Conservation (phyloP, 2,888 invertebrate species). For the Esperia sulphurella region DNA sequence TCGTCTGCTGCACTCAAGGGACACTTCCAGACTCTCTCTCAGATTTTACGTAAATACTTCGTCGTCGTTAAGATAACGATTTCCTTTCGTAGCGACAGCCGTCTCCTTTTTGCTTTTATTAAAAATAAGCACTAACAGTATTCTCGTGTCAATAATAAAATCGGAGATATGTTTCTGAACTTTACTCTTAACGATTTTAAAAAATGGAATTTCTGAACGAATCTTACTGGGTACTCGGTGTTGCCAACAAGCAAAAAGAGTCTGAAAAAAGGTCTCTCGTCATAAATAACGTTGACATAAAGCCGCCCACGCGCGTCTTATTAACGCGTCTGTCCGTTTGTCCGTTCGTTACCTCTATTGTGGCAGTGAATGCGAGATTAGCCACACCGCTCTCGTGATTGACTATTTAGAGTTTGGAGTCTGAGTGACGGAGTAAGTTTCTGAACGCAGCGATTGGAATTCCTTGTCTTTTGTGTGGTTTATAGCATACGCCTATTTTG, state of each 20-base stretch:
- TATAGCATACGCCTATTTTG: neutral
- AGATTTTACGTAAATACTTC: conserved; percentile 74
- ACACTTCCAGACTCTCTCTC: conserved; percentile 58
- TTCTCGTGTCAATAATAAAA: conserved; percentile 55
- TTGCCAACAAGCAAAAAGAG: conserved; percentile 48
- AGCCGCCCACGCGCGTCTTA: conserved; percentile 75
- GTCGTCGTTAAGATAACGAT: conserved; percentile 72
- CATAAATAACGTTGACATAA: conserved; percentile 77
- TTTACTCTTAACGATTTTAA: neutral
- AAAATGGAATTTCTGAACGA: conserved; percentile 6
- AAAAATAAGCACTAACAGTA: conserved; percentile 48
- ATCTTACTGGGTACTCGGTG: conserved; percentile 20
- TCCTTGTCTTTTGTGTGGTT: conserved; percentile 3
- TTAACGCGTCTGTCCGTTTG: conserved; percentile 73
- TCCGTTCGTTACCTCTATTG: conserved; percentile 77
- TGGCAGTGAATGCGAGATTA: conserved; percentile 72
- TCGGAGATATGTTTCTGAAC: conserved; percentile 19
- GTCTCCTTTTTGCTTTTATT: conserved; percentile 61
- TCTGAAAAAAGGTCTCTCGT: conserved; percentile 54
- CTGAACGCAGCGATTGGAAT: conserved; percentile 33
- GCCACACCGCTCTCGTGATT: conserved; percentile 74
- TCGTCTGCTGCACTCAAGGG: conserved; percentile 63
- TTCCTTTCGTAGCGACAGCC: conserved; percentile 64
- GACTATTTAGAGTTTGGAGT: conserved; percentile 72
- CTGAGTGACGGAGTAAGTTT: conserved; percentile 52